A percentile compares a stretch with the other conserved stretches of the same genome.
phyloP scores from a whole-genome alignment of 2,888 invertebrate genomes.

The Pantelozetes paolii region DNA sequence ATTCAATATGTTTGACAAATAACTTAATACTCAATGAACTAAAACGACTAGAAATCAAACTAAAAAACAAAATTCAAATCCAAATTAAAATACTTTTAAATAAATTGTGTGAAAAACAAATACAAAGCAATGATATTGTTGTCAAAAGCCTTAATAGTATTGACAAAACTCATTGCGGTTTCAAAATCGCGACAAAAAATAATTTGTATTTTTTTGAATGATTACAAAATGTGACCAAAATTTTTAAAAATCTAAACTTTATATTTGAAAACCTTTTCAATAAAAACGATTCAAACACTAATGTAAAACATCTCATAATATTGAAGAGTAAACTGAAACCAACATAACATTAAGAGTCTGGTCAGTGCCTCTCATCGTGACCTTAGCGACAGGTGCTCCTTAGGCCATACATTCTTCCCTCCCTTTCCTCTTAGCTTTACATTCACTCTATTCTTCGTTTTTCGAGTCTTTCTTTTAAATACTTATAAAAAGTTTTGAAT shows the following conservation, averaged over 20 bases:
- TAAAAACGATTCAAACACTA: not conserved
- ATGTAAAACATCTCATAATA: slow-evolving; percentile 20
- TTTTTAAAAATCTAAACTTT: not conserved
- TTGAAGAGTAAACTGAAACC: too few relatives aligned
- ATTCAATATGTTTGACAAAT: slow-evolving; percentile 22
- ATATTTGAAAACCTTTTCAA: not conserved
- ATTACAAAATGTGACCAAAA: slow-evolving; percentile 1
- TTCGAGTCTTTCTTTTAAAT: not conserved
- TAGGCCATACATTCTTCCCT: slow-evolving; percentile 5
- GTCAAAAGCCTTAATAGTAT: too few relatives aligned
- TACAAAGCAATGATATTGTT: too few relatives aligned
- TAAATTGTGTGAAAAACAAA: too few relatives aligned
- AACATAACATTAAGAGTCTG: slow-evolving; percentile 9
- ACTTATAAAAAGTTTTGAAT: not conserved
- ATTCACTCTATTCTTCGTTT: not conserved
- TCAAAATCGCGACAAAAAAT: too few relatives aligned
- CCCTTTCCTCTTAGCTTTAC: not conserved
- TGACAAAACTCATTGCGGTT: too few relatives aligned
- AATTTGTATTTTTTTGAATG: slow-evolving; percentile 23
- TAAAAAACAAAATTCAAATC: slow-evolving; percentile 10
- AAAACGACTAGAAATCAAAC: slow-evolving; percentile 23
- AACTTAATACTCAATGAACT: not conserved
- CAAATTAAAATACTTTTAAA: too few relatives aligned
- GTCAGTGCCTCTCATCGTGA: slow-evolving; percentile 26
- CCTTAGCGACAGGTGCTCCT: slow-evolving; percentile 31